Percentiles rank a stretch among this genome's conserved stretches.
phyloP scores from a whole-genome alignment of 2,888 invertebrate genomes.

The Mythimna vitellina region DNA sequence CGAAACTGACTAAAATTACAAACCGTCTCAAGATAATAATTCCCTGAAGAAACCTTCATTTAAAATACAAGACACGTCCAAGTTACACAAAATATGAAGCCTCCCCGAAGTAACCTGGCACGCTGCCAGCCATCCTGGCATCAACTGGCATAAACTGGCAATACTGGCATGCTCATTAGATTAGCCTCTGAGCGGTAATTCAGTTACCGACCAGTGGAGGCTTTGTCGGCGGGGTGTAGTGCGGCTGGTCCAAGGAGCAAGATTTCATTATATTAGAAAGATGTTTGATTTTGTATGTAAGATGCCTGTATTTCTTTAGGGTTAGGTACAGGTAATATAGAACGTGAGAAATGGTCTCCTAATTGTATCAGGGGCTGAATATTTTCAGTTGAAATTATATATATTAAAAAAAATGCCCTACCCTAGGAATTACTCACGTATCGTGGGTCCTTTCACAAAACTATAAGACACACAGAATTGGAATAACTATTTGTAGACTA shows the following conservation, averaged over 20 bases:
- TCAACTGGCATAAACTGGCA: conserved; percentile 22
- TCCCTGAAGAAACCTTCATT: conserved; percentile 40
- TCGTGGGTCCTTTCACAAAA: no score
- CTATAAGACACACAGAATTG: no score
- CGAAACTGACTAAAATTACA: conserved; percentile 16
- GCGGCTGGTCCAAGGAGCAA: conserved; percentile 13
- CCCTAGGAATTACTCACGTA: no score
- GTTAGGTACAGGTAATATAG: no score
- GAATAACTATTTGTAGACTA: no score
- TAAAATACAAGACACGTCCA: conserved; percentile 46
- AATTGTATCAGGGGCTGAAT: no score
- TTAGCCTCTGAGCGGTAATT: conserved; percentile 50
- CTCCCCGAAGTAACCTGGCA: conserved; percentile 38
- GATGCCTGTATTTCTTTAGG: not conserved
- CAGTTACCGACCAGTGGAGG: conserved; percentile 41
- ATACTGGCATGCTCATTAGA: conserved; percentile 48
- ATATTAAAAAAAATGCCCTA: no score
- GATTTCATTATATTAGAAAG: not conserved
- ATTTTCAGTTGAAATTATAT: no score
- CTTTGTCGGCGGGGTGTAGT: conserved; percentile 35
- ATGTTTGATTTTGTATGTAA: not conserved
- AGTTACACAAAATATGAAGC: conserved; percentile 49
- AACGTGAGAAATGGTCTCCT: no score
- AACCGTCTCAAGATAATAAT: conserved; percentile 29
- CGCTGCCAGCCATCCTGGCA: conserved; percentile 28